Evolutionary conservation across 2,888 invertebrate genomes (phyloP).

Genomic region (Zele albiditarsus): DNA sequence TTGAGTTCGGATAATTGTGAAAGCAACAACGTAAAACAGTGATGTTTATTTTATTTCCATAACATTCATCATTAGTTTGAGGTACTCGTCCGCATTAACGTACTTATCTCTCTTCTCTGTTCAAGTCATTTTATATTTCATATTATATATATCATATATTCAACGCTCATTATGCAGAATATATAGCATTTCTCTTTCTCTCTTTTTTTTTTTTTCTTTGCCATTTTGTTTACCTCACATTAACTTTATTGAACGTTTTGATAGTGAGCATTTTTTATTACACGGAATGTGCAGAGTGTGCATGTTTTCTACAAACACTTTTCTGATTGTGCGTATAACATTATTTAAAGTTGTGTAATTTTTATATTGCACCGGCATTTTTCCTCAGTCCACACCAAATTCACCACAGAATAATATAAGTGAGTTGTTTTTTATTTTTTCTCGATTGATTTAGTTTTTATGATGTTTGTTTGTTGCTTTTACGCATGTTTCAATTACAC

Average conservation of each 20-base stretch:
- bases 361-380: slow-evolving; percentile 40
- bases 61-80: slow-evolving; percentile 53
- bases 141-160: neutral
- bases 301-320: slow-evolving; percentile 36
- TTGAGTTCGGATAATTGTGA: slow-evolving; percentile 24
- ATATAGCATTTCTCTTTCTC: neutral
- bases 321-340: slow-evolving; percentile 38
- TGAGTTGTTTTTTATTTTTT: neutral
- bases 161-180: neutral
- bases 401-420: neutral
- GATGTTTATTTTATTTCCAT: slow-evolving; percentile 47
- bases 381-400: slow-evolving; percentile 39
- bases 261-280: slow-evolving; percentile 37
- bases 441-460: neutral
- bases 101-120: slow-evolving; percentile 36
- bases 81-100: slow-evolving; percentile 46
- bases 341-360: slow-evolving; percentile 2
- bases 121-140: neutral
- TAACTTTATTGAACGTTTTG: slow-evolving; percentile 40
- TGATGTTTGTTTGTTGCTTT: slow-evolving; percentile 21
- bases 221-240: neutral
- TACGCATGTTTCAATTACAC: neutral
- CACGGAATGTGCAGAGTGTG: slow-evolving; percentile 34
- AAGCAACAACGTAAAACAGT: slow-evolving; percentile 13
- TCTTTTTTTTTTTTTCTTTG: slow-evolving; percentile 18